Conservation (phyloP, 2,113 vertebrate genomes). For the Pelmatolapia mariae region DNA sequence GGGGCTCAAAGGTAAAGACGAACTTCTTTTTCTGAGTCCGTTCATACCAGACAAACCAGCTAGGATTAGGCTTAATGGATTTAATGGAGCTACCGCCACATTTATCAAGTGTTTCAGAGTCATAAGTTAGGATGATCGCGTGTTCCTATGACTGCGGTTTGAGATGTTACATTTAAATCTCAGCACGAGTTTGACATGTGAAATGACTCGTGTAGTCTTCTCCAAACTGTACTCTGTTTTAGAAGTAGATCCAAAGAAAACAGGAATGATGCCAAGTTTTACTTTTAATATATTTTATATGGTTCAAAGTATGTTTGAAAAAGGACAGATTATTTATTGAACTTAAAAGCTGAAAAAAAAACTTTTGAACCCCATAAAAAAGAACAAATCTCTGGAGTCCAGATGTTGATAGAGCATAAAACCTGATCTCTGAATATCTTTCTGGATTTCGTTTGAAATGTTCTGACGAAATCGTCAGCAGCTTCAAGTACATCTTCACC, state of each 20-base stretch:
- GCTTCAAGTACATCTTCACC: neutral
- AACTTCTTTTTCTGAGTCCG: fast-evolving
- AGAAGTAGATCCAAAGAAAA: neutral
- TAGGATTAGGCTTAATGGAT: neutral
- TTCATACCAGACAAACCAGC: neutral
- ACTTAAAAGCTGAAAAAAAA: neutral
- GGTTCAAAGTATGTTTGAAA: neutral
- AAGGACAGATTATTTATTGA: neutral
- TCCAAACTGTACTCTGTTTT: neutral
- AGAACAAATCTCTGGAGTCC: neutral
- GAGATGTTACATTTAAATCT: neutral
- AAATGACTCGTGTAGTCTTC: neutral
- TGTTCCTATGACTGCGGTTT: neutral
- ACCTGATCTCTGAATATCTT: neutral
- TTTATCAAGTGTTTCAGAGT: neutral
- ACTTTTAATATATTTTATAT: neutral
- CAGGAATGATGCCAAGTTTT: neutral
- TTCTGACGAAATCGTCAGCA: neutral
- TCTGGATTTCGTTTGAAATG: neutral
- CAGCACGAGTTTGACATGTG: neutral
- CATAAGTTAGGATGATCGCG: fast-evolving
- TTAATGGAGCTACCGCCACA: neutral
- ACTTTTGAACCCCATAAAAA: neutral
- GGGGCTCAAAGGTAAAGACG: constrained; percentile 71
- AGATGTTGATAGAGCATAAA: neutral